A percentile compares a stretch with the other conserved stretches of the same genome.
These are phyloP conservation scores for Adelges cooleyi DNA, from an alignment of 1,140 invertebrate genomes.

Conservation along the genomic window DNA sequence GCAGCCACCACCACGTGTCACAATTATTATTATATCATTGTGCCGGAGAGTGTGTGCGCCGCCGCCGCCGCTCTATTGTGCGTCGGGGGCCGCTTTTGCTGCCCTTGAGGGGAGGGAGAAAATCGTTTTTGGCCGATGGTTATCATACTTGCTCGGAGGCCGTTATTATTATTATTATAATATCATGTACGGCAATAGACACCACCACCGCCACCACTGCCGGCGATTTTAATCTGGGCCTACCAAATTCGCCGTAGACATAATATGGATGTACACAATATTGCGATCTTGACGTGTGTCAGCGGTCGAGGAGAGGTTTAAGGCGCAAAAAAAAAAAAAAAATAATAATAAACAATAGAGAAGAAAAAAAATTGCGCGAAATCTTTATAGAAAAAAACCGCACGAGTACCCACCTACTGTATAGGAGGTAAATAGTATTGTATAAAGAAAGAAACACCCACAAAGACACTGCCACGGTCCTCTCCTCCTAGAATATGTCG, in stretches of 20 bases:
- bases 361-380: not conserved
- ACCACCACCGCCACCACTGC: too few relatives aligned
- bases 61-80: too few relatives aligned
- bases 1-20: not conserved
- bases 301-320: not conserved
- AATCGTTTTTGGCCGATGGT: conserved; percentile 6
- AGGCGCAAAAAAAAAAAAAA: not conserved
- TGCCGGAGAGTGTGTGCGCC: too few relatives aligned
- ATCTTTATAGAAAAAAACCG: not conserved
- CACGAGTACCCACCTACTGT: too few relatives aligned
- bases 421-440: too few relatives aligned
- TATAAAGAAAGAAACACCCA: not conserved
- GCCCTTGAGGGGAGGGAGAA: not conserved
- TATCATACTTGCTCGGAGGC: not conserved
- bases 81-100: too few relatives aligned
- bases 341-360: not conserved
- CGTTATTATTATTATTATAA: too few relatives aligned
- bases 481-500: not conserved
- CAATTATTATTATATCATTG: too few relatives aligned
- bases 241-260: not conserved
- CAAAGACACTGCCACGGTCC: not conserved
- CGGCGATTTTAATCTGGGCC: too few relatives aligned
- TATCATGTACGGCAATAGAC: too few relatives aligned
- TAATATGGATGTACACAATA: not conserved
- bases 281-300: not conserved